phyloP scores from a whole-genome alignment of 2,113 vertebrate genomes.

The Gymnogyps californianus region DNA sequence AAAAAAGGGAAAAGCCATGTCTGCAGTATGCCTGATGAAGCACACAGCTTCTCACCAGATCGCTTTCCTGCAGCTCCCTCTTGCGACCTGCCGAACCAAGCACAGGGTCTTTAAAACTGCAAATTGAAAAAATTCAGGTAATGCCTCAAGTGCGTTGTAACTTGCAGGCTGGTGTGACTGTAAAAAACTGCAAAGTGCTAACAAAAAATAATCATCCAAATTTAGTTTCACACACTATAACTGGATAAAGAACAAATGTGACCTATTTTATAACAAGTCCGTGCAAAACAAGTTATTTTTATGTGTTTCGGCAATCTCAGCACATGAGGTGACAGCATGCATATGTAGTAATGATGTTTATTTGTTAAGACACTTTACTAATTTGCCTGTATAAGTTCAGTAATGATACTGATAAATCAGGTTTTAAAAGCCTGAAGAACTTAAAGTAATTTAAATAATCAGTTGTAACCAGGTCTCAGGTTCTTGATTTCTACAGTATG shows the following conservation, averaged over 20 bases:
- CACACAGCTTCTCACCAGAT: accelerated
- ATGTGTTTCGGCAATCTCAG: neutral
- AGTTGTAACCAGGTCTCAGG: neutral
- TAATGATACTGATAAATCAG: neutral
- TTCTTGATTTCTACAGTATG: neutral
- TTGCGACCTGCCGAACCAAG: neutral
- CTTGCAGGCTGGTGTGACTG: neutral
- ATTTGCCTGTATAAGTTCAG: neutral
- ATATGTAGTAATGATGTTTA: neutral
- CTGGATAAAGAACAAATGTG: neutral
- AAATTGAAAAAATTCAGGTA: neutral
- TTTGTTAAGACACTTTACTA: neutral
- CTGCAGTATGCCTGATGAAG: neutral
- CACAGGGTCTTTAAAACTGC: neutral
- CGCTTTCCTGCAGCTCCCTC: neutral
- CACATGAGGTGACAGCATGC: neutral
- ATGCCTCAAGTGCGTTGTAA: neutral
- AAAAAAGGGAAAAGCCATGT: accelerated
- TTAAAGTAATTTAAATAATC: neutral
- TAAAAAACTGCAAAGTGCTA: neutral
- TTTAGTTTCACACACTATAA: neutral
- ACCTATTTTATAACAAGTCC: neutral
- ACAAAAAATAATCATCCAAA: neutral
- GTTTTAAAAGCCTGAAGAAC: neutral
- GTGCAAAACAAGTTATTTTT: neutral